These are phyloP conservation scores for Lagothrix lagotricha DNA, from an alignment of 2,797 vertebrate species.

Conservation along the genomic window DNA sequence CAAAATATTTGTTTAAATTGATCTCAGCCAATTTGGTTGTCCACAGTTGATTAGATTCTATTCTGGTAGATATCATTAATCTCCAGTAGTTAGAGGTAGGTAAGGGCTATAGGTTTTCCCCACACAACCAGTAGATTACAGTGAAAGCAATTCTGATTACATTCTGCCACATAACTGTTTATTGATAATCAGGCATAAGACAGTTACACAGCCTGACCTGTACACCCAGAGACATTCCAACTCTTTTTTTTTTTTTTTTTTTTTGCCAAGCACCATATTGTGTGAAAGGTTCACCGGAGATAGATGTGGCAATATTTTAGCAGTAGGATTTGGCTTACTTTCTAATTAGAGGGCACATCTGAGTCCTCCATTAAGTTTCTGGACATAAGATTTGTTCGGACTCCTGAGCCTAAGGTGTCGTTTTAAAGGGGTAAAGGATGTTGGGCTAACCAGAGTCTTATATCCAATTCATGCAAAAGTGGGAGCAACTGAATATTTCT, in stretches of 20 bases:
- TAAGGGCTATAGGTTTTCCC: neutral
- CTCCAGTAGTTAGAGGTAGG: neutral
- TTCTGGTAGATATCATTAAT: neutral
- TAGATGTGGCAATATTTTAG: neutral
- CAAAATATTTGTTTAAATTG: constrained; percentile 21
- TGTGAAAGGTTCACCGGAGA: neutral
- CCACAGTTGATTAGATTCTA: neutral
- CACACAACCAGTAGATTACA: neutral
- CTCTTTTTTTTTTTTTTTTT: neutral
- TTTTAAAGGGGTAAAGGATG: neutral
- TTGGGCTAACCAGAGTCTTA: neutral
- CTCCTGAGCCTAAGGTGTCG: neutral
- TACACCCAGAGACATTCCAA: neutral
- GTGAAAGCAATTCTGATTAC: constrained; percentile 22
- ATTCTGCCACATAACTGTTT: neutral
- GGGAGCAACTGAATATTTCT: neutral
- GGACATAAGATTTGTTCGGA: neutral
- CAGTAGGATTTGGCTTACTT: neutral
- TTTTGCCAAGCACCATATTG: neutral
- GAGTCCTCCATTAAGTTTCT: neutral
- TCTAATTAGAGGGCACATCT: neutral
- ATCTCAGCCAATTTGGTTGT: constrained; percentile 12
- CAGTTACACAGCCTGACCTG: neutral
- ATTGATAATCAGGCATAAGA: neutral
- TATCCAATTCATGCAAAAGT: neutral